Base-by-base conservation (phyloP, 2,888 invertebrate genomes). In the Lasioglossum oenotherae region DNA sequence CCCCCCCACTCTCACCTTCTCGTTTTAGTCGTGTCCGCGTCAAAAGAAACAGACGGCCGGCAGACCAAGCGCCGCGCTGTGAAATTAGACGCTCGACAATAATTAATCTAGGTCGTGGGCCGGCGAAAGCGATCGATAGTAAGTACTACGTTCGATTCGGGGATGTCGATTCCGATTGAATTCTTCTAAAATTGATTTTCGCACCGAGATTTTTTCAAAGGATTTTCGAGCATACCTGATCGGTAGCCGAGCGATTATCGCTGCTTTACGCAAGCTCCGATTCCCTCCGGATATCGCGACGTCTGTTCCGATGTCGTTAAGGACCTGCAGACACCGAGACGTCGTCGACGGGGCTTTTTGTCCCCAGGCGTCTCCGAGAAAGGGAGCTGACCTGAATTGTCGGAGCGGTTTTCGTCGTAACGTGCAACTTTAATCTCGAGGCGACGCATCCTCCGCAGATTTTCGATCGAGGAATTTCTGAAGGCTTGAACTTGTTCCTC, bases 341-440 rank as follows among this genome's bases (percentile, higher is more conserved):
- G 53, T 72, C 74, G 85, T 73, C 64, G n/a, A 72, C 80, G 78
- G 80, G 72, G 86, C 69, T 87, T 88, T 87, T 88, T 87, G 80
- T 71, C 77, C 78, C 82, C 82, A 74, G 83, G 71, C 85, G 80
- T 88, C 85, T 86, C 83, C 86, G 75, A 88, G 85, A 85, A 83
- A 79, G 78, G 87, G 82, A 89, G 90, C 78, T 92, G 92, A 92
- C 92, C 92, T 88, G 85, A 89, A 92, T 92, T 91, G 74, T 86
- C 73, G 71, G 67, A 80, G 38, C 82, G 49, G 31, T 74, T 27
- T 71, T 69, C 80, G 71, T 79, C 53, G 78, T 41, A 64, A 35
- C 86, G 19, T 64, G 78, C 73, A 53, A 67, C 64, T 76, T 83
- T 78, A 80, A 87, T 82, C 82, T 53, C 31, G 78, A 57, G 53